These are phyloP conservation scores for Podarcis siculus DNA, from an alignment of 2,797 vertebrate species.

Conservation along the genomic window DNA sequence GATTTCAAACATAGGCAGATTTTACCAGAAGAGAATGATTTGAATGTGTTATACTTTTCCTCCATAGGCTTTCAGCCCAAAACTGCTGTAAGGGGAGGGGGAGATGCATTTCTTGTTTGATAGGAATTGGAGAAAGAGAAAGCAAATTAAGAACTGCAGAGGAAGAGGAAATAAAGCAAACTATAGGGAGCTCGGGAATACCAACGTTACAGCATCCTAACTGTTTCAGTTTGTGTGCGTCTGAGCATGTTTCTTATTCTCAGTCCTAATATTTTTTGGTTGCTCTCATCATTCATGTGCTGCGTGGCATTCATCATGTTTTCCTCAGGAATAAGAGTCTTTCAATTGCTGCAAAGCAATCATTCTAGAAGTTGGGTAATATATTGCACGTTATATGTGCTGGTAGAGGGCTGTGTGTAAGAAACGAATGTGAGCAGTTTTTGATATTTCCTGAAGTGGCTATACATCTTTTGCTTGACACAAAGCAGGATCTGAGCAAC, in stretches of 20 bases:
- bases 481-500: conserved; percentile 49
- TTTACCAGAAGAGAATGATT: conserved; percentile 27
- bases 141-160: not conserved
- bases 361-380: conserved; percentile 65
- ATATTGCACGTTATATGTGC: conserved; percentile 50
- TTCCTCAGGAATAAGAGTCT: conserved; percentile 63
- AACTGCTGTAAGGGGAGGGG: conserved; percentile 16
- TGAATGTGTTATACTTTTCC: not conserved
- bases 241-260: conserved; percentile 25
- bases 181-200: conserved; percentile 16
- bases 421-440: conserved; percentile 67
- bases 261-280: conserved; percentile 43
- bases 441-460: conserved; percentile 57
- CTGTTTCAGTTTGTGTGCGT: not conserved
- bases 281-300: conserved; percentile 53
- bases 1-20: conserved; percentile 10
- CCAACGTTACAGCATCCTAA: conserved; percentile 1
- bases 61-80: not conserved
- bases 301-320: conserved; percentile 54
- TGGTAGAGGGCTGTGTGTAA: conserved; percentile 59
- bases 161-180: not conserved
- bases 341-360: conserved; percentile 63
- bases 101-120: conserved; percentile 3
- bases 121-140: conserved; percentile 23
- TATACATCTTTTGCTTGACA: conserved; percentile 61